A percentile compares a stretch with the other conserved stretches of the same genome.
Conservation (phyloP, 1,140 invertebrate species). For the Pinna nobilis region DNA sequence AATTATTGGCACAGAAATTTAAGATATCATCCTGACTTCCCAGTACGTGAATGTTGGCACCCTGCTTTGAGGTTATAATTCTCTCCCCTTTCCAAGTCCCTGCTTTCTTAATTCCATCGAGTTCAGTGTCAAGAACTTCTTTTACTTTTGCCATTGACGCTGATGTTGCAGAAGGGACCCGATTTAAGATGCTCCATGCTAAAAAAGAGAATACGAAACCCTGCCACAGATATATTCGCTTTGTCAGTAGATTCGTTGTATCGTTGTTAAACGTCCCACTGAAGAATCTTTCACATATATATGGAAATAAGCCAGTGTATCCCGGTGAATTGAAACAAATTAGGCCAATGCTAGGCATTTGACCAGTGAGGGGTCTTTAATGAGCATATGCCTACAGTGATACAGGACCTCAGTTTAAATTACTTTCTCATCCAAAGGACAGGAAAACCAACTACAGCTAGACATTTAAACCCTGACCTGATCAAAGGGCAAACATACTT, state of each 20-base stretch:
- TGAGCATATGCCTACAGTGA: no score
- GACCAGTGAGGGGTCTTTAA: no score
- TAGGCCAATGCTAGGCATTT: no score
- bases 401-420: no score
- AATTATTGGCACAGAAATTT: constrained; percentile 97
- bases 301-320: background rate
- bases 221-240: background rate
- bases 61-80: constrained; percentile 88
- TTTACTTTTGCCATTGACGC: constrained; percentile 42
- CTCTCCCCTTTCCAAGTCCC: constrained; percentile 93
- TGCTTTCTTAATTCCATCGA: constrained; percentile 84
- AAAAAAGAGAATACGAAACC: background rate
- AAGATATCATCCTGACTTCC: constrained; percentile 82
- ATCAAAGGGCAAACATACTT: no score
- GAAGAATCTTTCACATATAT: background rate
- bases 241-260: background rate
- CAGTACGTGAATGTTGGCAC: constrained; percentile 82
- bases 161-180: constrained; percentile 1
- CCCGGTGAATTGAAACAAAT: background rate
- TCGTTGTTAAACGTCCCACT: background rate
- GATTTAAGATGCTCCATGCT: background rate
- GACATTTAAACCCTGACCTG: no score
- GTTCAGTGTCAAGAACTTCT: constrained; percentile 77
- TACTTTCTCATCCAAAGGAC: no score
- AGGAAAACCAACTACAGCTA: no score